phyloP scores from a whole-genome alignment of 2,888 invertebrate genomes.

The Diplazon laetatorius region DNA sequence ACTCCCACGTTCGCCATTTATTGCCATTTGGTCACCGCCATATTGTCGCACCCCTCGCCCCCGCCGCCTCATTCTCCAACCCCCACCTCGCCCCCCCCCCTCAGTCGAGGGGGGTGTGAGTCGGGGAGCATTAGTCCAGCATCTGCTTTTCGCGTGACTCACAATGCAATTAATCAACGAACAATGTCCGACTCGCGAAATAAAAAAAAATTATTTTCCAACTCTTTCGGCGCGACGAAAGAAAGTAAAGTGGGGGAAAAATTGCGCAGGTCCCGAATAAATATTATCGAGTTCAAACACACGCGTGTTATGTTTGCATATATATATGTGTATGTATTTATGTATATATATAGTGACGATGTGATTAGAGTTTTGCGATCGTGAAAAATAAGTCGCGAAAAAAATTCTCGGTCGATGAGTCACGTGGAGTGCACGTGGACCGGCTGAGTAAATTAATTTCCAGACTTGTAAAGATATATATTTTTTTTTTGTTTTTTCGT shows the following conservation, averaged over 20 bases:
- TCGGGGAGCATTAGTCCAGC: background rate
- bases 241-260: too few species aligned
- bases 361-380: background rate
- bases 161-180: background rate
- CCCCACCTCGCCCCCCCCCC: too few species aligned
- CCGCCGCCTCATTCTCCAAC: too few species aligned
- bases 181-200: background rate
- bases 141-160: background rate
- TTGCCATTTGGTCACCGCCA: background rate
- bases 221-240: background rate
- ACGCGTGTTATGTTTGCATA: too few species aligned
- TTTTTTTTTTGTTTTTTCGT: too few species aligned
- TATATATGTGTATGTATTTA: too few species aligned
- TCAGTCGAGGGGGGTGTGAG: too few species aligned
- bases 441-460: constrained; percentile 20
- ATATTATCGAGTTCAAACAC: background rate
- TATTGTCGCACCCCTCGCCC: too few species aligned
- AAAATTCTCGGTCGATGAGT: constrained; percentile 26
- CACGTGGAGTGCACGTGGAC: background rate
- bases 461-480: too few species aligned
- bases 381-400: constrained; percentile 17
- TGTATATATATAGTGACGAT: too few species aligned
- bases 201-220: background rate
- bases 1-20: background rate
- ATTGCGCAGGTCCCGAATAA: too few species aligned